Percentiles rank a stretch among this genome's conserved stretches.
Conservation (phyloP, 2,888 invertebrate species). For the Athripsodes cinereus region DNA sequence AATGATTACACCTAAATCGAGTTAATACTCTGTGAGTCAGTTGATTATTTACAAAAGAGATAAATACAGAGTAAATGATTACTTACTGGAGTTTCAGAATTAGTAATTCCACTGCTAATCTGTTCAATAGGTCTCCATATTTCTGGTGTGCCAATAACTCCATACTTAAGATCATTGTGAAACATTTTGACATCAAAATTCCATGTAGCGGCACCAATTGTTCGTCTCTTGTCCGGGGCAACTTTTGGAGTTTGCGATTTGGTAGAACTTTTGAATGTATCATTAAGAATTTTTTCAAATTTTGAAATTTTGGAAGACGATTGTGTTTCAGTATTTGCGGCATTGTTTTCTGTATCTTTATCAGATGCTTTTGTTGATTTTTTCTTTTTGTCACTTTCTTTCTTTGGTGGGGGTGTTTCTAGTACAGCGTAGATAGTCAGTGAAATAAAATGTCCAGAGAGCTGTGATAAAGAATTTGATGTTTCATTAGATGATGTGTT, state of each 20-base stretch:
- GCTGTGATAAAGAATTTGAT: constrained; percentile 49
- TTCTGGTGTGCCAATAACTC: constrained; percentile 59
- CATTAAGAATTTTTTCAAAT: constrained; percentile 45
- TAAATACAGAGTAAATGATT: neutral
- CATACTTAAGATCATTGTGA: constrained; percentile 53
- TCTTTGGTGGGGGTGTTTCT: constrained; percentile 45
- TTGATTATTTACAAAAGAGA: neutral
- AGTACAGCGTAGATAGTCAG: constrained; percentile 63
- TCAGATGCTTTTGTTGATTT: constrained; percentile 33
- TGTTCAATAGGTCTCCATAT: constrained; percentile 63
- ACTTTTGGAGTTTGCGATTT: neutral
- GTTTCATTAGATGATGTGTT: constrained; percentile 49
- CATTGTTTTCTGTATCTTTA: constrained; percentile 27
- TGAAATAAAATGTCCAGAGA: constrained; percentile 62
- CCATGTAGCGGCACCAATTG: constrained; percentile 63
- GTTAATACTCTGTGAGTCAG: neutral
- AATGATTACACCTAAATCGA: neutral
- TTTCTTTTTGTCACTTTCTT: constrained; percentile 37
- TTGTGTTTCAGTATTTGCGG: constrained; percentile 39
- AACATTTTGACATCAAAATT: constrained; percentile 60
- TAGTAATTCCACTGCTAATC: constrained; percentile 56
- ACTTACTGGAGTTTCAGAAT: constrained; percentile 50
- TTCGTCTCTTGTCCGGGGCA: constrained; percentile 54
- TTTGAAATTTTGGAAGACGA: constrained; percentile 49
- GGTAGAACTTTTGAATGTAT: constrained; percentile 41